phyloP scores from a whole-genome alignment of 1,140 invertebrate genomes.

The Listronotus oregonensis region DNA sequence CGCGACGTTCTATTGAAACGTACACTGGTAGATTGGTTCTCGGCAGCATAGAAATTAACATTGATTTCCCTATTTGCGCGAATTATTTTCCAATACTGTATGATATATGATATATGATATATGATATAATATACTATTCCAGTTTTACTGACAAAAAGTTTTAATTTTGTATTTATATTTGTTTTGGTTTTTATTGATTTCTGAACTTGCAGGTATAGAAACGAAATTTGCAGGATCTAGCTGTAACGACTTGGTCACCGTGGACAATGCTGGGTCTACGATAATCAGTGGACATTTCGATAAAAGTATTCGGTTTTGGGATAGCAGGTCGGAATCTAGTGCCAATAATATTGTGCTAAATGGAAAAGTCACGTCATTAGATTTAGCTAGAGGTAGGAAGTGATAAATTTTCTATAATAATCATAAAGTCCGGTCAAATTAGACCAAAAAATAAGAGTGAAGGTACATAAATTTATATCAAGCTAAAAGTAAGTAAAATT shows the following conservation, averaged over 20 bases:
- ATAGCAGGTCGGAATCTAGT: constrained; percentile 79
- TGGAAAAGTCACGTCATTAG: constrained; percentile 94
- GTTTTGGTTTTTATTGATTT: neutral
- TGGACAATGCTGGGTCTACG: constrained; percentile 83
- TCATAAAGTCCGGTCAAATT: neutral
- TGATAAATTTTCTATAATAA: neutral
- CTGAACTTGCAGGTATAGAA: constrained; percentile 72
- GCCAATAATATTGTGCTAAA: constrained; percentile 85
- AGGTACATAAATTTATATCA: too few species aligned
- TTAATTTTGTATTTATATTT: too few species aligned
- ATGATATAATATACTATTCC: too few species aligned
- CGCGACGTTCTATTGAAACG: too few species aligned
- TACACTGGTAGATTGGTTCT: too few species aligned
- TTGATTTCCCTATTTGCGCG: too few species aligned
- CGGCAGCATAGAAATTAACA: too few species aligned
- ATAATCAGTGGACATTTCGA: constrained; percentile 98
- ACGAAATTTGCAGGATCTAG: constrained; percentile 97
- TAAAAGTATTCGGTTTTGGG: constrained; percentile 96
- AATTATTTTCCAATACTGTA: too few species aligned
- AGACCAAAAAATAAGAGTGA: too few species aligned
- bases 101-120: too few species aligned
- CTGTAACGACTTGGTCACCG: constrained; percentile 93
- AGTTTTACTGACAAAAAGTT: too few species aligned
- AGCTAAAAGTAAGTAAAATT: too few species aligned
- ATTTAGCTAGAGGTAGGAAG: constrained; percentile 82